Evolutionary conservation across 2,113 vertebrate species (phyloP), one percentile per base, ranked within the genome.

Genomic region (Podarcis muralis): DNA sequence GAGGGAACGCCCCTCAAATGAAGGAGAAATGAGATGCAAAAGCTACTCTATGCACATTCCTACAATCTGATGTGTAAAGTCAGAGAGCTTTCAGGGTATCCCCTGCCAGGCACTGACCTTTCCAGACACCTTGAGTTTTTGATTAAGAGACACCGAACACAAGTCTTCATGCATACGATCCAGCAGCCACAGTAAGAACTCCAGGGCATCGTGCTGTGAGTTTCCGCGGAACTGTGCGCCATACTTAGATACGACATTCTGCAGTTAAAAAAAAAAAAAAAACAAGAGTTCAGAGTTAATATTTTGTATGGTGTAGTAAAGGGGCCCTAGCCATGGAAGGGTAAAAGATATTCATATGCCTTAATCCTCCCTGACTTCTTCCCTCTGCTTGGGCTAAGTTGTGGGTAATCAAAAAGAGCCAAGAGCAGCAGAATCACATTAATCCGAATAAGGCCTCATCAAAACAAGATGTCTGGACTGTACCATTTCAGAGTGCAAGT

Each of bases 131-230:
- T 93, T 96, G 91, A 93, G 81, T 87, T 96, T 97, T 40, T 93
- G 96, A 77, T 95, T 94, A 0, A 92, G 91, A 75, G 97, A 96
- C 0, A 94, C 94, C 1, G 95, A 88, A 5, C 97, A 98, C 95
- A 98, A 96, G 88, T 99, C 99, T 94, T 99, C 98, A 0, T 99
- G 98, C 92, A 99, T 97, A 37, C 97, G 95, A 87, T 99, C 98
- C 95, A 99, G 95, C 84, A 99, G 94, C 98, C 99, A 99, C 83
- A 99, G 98, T 84, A 99, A 97, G 94, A 99, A 99, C 95, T 99
- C 99, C 37, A 99, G 97, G 86, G 99, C 98, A 0, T 99, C 98
- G 0, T 99, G 99, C 91, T 99, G 99, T 4, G 98, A 97, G 23
- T 98, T 98, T 71, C 98, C 99, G 37, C 97, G 97, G 93, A 99